Base-by-base conservation (phyloP, 2,888 invertebrate genomes). In the Thereva nobilitata region DNA sequence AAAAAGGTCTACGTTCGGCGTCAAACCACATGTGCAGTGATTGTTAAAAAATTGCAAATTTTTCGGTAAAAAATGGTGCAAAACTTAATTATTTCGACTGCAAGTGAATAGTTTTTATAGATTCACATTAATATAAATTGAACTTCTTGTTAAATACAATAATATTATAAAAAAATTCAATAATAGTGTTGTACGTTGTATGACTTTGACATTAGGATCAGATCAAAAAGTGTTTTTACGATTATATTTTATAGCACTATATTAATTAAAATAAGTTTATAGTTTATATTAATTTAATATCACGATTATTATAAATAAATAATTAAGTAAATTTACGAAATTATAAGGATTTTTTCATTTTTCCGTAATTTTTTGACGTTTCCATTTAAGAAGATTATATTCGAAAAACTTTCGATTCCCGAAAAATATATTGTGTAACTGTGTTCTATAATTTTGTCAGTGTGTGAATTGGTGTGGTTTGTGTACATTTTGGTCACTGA, bases 1-100 rank as follows among this genome's bases (percentile, higher is more conserved):
- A 85, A 86, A 23, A 86, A 85, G 85, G 84, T 84, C 85, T 84
- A 85, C 85, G 76, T 85, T 85, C 85, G 86, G 86, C 85, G 85
- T 85, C 84, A 83, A 79, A 86, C 85, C 86, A 86, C 86, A 86
- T 86, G 86, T 86, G 84, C 84, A 74, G 73, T 76, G 75, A 74
- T 75, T 71, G 73, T 72, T 69, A 75, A 75, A 76, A 75, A 76
- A 75, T 75, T 77, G 74, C 71, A 70, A 74, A 73, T 74, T 73
- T 75, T 73, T 72, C 70, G 70, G 71, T 70, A 64, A 74, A 76
- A 74, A 76, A 78, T 77, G 77, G 74, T 77, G 73, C 73, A 76
- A 75, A 76, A 75, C 76, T 74, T 74, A 74, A 73, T 75, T 70
- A 75, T 75, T 74, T 72, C 72, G 73, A 75, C 73, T 71, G 71